Evolutionary conservation across 2,888 invertebrate species (phyloP), one percentile per base, ranked within the genome.

Genomic region (Mythimna lalbum): DNA sequence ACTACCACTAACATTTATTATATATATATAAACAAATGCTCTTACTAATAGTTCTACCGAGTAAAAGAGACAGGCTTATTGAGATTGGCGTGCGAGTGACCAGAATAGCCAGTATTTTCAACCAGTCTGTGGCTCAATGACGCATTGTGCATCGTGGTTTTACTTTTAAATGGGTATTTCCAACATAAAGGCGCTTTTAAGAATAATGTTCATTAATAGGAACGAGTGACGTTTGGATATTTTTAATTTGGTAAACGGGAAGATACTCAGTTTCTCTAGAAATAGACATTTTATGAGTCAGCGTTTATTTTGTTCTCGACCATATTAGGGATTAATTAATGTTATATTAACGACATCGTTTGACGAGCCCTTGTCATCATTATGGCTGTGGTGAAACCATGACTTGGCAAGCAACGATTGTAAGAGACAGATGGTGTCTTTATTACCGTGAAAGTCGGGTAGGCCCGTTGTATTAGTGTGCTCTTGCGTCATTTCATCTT

Each of bases 21-120:
- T 83, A 83, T 74, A 71, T 75, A 73, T 76, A 68, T 59, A 27
- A 27, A n/a, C n/a, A 68, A 75, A 74, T 53, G 49, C 3, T 62
- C 23, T 14, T 17, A 52, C 10, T 52, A 69, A 60, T 36, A 57
- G 57, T 2, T 53, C 49, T 43, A 10, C 4, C 3, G 66, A 31
- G 59, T n/a, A 73, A 82, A 59, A 63, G 74, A 56, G 83, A 82
- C 9, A 60, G 4, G 43, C 1, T 9, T 9, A 63, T 63, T 10
- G 1, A 3, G 5, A 39, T 60, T 33, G 1, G 1, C 17, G 1
- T 1, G 33, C 19, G 70, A 49, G 69, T 10, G 56, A 76, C 12
- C 47, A 61, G 4, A 74, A 79, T 9, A 52, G 53, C 14, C 23
- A 21, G 52, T 14, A 9, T 23, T 50, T 23, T 60, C 21, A 65